Conservation (phyloP, 1,140 invertebrate genomes). For the Lethrus apterus region DNA sequence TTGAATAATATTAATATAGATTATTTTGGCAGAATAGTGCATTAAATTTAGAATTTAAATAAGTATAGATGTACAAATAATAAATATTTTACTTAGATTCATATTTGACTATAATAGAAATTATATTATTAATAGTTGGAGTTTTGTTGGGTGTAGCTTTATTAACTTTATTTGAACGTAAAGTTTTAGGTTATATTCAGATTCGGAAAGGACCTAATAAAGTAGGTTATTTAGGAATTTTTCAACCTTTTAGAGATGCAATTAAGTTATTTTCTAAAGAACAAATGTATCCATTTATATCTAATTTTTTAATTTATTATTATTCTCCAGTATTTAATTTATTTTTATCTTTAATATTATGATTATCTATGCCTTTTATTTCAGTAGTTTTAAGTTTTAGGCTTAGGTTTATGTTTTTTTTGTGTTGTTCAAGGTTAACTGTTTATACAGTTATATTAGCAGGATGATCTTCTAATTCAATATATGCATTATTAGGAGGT, state of each 20-base stretch:
- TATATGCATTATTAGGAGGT: slow-evolving; percentile 11
- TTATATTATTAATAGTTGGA: neutral
- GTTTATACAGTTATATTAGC: slow-evolving; percentile 51
- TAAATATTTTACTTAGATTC: slow-evolving; percentile 34
- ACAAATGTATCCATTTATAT: neutral
- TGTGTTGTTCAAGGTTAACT: slow-evolving; percentile 49
- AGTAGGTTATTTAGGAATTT: slow-evolving; percentile 50
- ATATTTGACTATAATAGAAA: slow-evolving; percentile 20
- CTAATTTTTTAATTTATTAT: slow-evolving; percentile 7
- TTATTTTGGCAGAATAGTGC: slow-evolving; percentile 12
- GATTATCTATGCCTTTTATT: slow-evolving; percentile 1
- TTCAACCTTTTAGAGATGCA: slow-evolving; percentile 59
- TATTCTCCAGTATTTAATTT: neutral
- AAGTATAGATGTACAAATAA: slow-evolving; percentile 9
- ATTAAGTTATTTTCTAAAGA: slow-evolving; percentile 55
- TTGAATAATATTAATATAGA: slow-evolving; percentile 16
- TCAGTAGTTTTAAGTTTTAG: neutral
- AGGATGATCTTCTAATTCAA: slow-evolving; percentile 60
- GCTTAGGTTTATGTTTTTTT: too few species aligned
- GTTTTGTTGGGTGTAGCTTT: slow-evolving; percentile 1
- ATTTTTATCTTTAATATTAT: slow-evolving; percentile 6
- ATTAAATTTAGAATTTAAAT: slow-evolving; percentile 14
- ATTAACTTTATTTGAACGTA: slow-evolving; percentile 47
- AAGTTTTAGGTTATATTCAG: slow-evolving; percentile 60
- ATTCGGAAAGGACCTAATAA: slow-evolving; percentile 64